Evolutionary conservation across 2,797 vertebrate genomes (phyloP).

Genomic region (Falco peregrinus): DNA sequence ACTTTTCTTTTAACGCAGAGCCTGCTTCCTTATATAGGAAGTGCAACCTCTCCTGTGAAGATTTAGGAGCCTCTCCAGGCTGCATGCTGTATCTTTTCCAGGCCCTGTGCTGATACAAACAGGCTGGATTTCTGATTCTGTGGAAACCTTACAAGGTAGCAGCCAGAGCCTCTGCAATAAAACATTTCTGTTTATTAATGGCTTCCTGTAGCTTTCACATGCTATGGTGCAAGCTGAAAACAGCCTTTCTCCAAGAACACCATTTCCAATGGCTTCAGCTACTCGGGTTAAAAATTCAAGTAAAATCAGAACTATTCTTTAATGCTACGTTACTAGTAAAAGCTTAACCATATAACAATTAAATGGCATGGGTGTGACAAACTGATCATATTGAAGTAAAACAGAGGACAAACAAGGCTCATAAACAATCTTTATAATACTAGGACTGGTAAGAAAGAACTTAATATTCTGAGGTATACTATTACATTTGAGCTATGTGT

Average conservation of each 20-base stretch:
- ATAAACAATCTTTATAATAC: background rate
- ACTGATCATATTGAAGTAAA: background rate
- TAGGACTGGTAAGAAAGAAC: background rate
- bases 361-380: background rate
- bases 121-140: constrained; percentile 21
- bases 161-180: constrained; percentile 18
- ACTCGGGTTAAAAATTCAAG: background rate
- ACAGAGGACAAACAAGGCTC: background rate
- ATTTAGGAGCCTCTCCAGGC: constrained; percentile 13
- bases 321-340: background rate
- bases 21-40: constrained; percentile 31
- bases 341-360: background rate
- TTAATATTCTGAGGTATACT: background rate
- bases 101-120: constrained; percentile 15
- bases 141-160: constrained; percentile 30
- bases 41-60: background rate
- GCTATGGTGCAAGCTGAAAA: background rate
- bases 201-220: constrained; percentile 10
- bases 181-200: constrained; percentile 41
- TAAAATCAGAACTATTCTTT: background rate
- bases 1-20: background rate
- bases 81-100: background rate
- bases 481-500: background rate
- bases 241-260: background rate
- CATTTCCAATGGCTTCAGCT: background rate